A percentile compares a stretch with the other conserved stretches of the same genome.
Evolutionary conservation across 2,113 vertebrate genomes (phyloP).

Genomic region (Grammomys surdaster): DNA sequence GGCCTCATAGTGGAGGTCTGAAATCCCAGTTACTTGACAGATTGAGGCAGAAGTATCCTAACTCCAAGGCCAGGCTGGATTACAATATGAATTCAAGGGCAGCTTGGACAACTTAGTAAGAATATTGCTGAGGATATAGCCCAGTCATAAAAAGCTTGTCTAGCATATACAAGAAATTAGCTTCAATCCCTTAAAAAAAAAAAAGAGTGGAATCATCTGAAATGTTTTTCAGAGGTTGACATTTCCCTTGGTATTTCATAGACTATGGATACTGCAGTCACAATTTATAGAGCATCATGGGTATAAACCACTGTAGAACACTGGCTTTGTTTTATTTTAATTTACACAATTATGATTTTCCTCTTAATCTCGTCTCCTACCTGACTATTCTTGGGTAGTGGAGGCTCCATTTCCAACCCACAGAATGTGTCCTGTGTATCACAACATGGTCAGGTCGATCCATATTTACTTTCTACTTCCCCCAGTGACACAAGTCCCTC

Average conservation of each 20-base stretch:
- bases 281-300: background rate
- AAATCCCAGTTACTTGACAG: background rate
- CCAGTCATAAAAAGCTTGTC: background rate
- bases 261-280: background rate
- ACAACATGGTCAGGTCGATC: background rate
- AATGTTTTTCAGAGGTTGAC: background rate
- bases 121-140: background rate
- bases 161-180: background rate
- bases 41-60: background rate
- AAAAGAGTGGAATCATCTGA: background rate
- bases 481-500: accelerated
- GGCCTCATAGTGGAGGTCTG: background rate
- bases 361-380: background rate
- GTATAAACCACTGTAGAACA: background rate
- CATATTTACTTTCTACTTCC: background rate
- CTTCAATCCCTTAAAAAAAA: background rate
- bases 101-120: background rate
- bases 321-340: background rate
- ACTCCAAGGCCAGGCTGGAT: background rate
- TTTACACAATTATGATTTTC: background rate
- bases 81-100: background rate
- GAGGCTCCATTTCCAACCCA: background rate
- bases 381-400: background rate
- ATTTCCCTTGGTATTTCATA: background rate
- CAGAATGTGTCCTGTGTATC: background rate